Percentiles rank a stretch among this genome's conserved stretches.
phyloP scores from a whole-genome alignment of 2,888 invertebrate genomes.

The Oegoconia quadripuncta region DNA sequence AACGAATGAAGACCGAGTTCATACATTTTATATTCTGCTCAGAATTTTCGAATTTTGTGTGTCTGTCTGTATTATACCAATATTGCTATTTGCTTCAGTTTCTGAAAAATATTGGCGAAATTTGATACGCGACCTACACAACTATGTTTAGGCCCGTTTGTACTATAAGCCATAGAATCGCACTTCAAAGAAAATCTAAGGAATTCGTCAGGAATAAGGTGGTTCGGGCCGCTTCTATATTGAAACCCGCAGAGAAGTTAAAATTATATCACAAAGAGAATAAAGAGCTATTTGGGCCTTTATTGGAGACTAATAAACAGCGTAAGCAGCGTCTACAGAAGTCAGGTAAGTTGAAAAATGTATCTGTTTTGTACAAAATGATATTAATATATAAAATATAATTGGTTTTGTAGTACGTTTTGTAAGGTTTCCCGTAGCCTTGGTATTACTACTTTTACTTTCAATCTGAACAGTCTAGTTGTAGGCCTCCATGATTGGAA shows the following conservation, averaged over 20 bases:
- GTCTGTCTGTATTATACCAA: too few species aligned
- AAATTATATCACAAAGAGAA: constrained; percentile 72
- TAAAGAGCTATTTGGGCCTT: constrained; percentile 68
- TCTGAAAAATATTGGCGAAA: too few species aligned
- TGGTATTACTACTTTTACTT: constrained; percentile 21
- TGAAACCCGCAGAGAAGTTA: constrained; percentile 65
- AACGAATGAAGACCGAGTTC: too few species aligned
- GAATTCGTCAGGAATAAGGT: constrained; percentile 64
- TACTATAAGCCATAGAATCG: constrained; percentile 45
- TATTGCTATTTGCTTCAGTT: too few species aligned
- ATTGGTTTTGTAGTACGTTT: too few species aligned
- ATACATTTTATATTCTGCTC: too few species aligned
- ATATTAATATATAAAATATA: too few species aligned
- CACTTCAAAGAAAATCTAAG: constrained; percentile 41
- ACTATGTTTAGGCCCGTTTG: constrained; percentile 59
- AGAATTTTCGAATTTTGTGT: too few species aligned
- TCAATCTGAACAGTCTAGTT: not conserved
- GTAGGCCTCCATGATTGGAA: too few species aligned
- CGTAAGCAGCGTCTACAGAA: constrained; percentile 57
- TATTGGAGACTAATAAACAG: constrained; percentile 69
- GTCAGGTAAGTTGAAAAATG: constrained; percentile 46
- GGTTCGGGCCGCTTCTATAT: constrained; percentile 56
- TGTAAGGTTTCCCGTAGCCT: constrained; percentile 47
- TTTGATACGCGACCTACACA: too few species aligned
- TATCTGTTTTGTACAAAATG: constrained; percentile 6